Evolutionary conservation across 2,797 vertebrate genomes (phyloP).

Genomic region (Malacoctenus gilli): DNA sequence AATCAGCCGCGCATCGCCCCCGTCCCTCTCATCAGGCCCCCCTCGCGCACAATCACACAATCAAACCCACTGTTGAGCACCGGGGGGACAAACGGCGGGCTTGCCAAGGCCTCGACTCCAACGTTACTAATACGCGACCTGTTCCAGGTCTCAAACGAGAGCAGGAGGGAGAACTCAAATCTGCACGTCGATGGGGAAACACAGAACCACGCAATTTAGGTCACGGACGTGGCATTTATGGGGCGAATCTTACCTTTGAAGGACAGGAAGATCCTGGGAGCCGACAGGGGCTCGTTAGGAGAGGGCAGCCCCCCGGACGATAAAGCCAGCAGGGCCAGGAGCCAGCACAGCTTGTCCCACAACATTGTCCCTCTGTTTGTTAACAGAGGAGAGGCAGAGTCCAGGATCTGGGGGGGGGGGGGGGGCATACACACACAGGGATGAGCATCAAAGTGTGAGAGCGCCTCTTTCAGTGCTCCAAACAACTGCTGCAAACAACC

Average conservation of each 20-base stretch:
- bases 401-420: slow-evolving; percentile 66
- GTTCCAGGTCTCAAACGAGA: slow-evolving; percentile 20
- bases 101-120: slow-evolving; percentile 39
- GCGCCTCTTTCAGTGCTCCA: slow-evolving; percentile 16
- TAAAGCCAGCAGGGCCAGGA: slow-evolving; percentile 78
- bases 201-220: slow-evolving; percentile 19
- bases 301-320: slow-evolving; percentile 62
- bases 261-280: slow-evolving; percentile 84
- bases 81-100: slow-evolving; percentile 20
- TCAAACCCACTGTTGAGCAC: slow-evolving; percentile 44
- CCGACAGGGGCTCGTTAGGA: slow-evolving; percentile 76
- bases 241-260: slow-evolving; percentile 83
- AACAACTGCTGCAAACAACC: background rate
- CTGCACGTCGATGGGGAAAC: slow-evolving; percentile 16
- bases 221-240: slow-evolving; percentile 21
- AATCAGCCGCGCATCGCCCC: slow-evolving; percentile 57
- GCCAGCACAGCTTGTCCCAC: slow-evolving; percentile 77
- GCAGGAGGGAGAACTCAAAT: slow-evolving; percentile 12
- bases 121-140: slow-evolving; percentile 42
- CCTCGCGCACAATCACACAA: slow-evolving; percentile 45
- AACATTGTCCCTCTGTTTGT: slow-evolving; percentile 77
- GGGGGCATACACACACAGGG: no score
- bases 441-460: slow-evolving; percentile 37
- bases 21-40: slow-evolving; percentile 34
- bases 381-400: slow-evolving; percentile 64